Base-by-base conservation (phyloP, 2,797 vertebrate genomes). In the Enteromius paludinosus region DNA sequence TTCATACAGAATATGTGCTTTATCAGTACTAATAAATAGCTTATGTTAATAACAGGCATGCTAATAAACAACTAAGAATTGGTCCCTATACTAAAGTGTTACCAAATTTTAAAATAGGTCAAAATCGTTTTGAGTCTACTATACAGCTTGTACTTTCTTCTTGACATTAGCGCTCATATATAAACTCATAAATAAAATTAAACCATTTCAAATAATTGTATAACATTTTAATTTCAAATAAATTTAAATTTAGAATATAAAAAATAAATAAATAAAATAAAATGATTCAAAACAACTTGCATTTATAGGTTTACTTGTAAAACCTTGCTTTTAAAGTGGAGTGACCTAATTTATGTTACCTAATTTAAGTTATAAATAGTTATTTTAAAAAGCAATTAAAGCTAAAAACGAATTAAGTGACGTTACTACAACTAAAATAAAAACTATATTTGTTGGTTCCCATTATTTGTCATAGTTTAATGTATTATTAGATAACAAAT, bases 111-210 rank as follows among this genome's bases (percentile, higher is more conserved):
- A 54, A 20, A 9, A 52, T 23, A 10, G 52, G 52, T n/a, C 20
- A 54, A 54, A 54, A 38, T 38, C 0, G 11, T 68, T 9, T 25
- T 15, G 49, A n/a, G 49, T 15, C 0, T n/a, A 49, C 41, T 52
- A 8, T 52, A 49, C 17, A 72, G 23, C 71, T 71, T 74, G 66
- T 47, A 65, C 73, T 28, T 72, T 80, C 45, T 25, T 82, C 61
- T 72, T 73, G 65, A 79, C 65, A 52, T 23, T 17, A 35, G 20
- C 54, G 72, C 81, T 75, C 30, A 41, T 84, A 77, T 86, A 35
- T 35, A 35, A 35, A 35, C 35, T 35, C 35, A 38, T 38, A 17
- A 47, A 47, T 47, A 4, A 15, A 47, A 47, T 47, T 0, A 41
- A 41, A 41, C 41, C 41, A 11, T 10, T 41, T 41, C 11, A 11